A percentile compares a stretch with the other conserved stretches of the same genome.
phyloP scores from a whole-genome alignment of 2,797 vertebrate species.

The Phoebastria nigripes region DNA sequence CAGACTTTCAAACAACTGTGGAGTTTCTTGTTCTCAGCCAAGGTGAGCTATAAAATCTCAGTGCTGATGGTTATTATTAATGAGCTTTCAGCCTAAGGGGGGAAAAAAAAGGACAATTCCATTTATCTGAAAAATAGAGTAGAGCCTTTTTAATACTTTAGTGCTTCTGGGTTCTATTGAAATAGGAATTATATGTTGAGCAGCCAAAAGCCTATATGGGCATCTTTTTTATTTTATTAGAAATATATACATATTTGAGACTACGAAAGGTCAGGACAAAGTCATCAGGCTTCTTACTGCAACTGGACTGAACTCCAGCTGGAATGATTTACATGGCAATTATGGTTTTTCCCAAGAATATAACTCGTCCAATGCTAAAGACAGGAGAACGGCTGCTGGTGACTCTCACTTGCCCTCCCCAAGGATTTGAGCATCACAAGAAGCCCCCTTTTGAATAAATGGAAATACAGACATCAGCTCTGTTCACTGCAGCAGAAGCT shows the following conservation, averaged over 20 bases:
- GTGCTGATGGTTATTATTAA: not conserved
- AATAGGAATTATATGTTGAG: not conserved
- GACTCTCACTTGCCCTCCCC: not conserved
- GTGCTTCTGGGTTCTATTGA: not conserved
- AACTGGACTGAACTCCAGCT: not conserved
- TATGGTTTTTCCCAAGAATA: not conserved
- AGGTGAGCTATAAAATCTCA: not conserved
- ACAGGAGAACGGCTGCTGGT: not conserved
- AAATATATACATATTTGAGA: not conserved
- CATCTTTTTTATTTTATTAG: not conserved
- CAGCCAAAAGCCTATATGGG: not conserved
- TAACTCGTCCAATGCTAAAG: not conserved
- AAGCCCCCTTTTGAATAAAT: not conserved
- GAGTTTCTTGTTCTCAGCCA: not conserved
- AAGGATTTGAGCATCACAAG: not conserved
- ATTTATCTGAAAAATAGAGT: slow-evolving; percentile 18
- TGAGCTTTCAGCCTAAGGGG: not conserved
- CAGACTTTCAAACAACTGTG: not conserved
- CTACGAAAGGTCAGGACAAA: not conserved
- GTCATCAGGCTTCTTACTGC: not conserved
- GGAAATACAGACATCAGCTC: not conserved
- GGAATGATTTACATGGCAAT: not conserved
- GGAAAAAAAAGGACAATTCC: not conserved
- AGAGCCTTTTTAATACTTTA: not conserved
- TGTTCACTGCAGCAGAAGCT: not conserved